These are phyloP conservation scores for Rhea pennata DNA, from an alignment of 2,113 vertebrate genomes.

Conservation along the genomic window DNA sequence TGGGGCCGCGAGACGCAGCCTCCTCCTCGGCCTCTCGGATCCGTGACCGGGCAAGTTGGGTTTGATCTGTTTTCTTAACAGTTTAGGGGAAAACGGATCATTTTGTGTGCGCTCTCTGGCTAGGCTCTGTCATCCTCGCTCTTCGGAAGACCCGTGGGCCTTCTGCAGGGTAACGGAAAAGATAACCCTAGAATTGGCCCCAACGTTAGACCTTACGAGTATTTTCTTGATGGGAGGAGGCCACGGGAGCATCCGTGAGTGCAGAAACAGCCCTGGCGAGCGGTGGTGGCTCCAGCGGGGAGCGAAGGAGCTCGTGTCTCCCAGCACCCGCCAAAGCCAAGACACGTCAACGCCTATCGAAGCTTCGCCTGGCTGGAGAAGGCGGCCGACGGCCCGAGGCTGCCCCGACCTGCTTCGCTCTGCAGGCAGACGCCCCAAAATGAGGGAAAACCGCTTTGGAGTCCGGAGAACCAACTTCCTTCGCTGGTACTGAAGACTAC, in stretches of 20 bases:
- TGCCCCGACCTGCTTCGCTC: too few relatives aligned
- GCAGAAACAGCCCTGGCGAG: not conserved
- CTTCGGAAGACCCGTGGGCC: accelerated
- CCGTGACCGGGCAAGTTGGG: too few relatives aligned
- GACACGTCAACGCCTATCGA: not conserved
- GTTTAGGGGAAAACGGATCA: not conserved
- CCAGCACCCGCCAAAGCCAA: too few relatives aligned
- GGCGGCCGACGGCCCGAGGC: too few relatives aligned
- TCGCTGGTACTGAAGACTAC: too few relatives aligned
- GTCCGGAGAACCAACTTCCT: too few relatives aligned
- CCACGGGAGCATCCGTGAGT: accelerated
- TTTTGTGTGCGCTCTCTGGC: not conserved
- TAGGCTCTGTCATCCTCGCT: too few relatives aligned
- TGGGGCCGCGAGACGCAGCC: not conserved
- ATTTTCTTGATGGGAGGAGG: not conserved
- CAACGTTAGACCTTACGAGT: accelerated
- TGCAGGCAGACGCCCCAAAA: too few relatives aligned
- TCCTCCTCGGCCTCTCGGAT: too few relatives aligned
- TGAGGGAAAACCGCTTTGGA: too few relatives aligned
- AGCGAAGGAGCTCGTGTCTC: too few relatives aligned
- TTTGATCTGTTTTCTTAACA: too few relatives aligned
- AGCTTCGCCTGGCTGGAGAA: not conserved
- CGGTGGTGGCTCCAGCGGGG: accelerated
- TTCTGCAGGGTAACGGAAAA: not conserved
- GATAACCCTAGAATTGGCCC: accelerated